Percentiles rank a stretch among this genome's conserved stretches.
phyloP scores from a whole-genome alignment of 2,888 invertebrate genomes.

The Oxytorus armatus region DNA sequence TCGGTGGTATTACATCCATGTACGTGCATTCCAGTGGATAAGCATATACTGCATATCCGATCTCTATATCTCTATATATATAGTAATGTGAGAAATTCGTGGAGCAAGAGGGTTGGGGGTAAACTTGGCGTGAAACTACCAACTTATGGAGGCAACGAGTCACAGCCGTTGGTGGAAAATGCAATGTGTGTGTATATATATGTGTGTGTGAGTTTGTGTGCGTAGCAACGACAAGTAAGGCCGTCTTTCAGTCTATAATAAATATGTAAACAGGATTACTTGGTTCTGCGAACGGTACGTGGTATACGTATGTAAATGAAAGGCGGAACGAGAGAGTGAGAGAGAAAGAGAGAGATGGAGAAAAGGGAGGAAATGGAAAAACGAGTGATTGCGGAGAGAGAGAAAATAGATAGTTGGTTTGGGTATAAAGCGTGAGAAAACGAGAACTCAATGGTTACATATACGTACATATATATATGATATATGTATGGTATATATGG shows the following conservation, averaged over 20 bases:
- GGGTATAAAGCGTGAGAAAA: slow-evolving; percentile 7
- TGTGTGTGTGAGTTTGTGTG: not conserved
- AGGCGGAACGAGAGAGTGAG: slow-evolving; percentile 27
- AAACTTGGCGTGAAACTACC: slow-evolving; percentile 62
- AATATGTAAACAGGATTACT: slow-evolving; percentile 73
- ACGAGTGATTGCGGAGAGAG: not conserved
- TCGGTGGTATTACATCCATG: slow-evolving; percentile 48
- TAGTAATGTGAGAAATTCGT: slow-evolving; percentile 44
- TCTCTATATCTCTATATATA: slow-evolving; percentile 12
- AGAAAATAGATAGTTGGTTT: not conserved
- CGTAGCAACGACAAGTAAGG: slow-evolving; percentile 24
- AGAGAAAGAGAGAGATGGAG: slow-evolving; percentile 8
- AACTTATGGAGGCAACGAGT: slow-evolving; percentile 59
- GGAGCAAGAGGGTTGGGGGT: slow-evolving; percentile 32
- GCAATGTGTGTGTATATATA: not conserved
- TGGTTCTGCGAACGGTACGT: slow-evolving; percentile 57
- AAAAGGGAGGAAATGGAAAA: not conserved
- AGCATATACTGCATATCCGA: not conserved
- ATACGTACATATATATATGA: slow-evolving; percentile 7
- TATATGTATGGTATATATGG: slow-evolving; percentile 21
- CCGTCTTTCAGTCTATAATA: slow-evolving; percentile 68
- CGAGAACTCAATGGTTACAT: slow-evolving; percentile 8
- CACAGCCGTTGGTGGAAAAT: slow-evolving; percentile 18
- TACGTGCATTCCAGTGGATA: slow-evolving; percentile 30
- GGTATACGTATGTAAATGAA: slow-evolving; percentile 67